phyloP scores from a whole-genome alignment of 23 tunicate genomes.

The Oikopleura albicans region DNA sequence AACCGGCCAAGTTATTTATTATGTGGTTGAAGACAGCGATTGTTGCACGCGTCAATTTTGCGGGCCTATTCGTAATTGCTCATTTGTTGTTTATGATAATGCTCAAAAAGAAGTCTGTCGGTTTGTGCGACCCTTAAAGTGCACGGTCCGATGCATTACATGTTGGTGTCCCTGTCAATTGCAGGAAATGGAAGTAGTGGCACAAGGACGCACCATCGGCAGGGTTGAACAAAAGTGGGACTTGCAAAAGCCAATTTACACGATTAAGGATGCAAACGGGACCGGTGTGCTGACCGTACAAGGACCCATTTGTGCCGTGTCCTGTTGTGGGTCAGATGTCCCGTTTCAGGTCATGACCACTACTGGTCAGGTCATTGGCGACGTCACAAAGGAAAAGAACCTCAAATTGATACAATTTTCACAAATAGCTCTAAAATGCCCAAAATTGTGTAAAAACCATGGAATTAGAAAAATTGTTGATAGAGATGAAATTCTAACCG shows the following conservation, averaged over 20 bases:
- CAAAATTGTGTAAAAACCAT: too few species aligned
- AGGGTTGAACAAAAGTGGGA: not conserved
- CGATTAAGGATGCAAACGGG: not conserved
- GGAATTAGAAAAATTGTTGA: too few species aligned
- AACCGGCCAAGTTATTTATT: not conserved
- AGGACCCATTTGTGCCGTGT: not conserved
- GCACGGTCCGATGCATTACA: constrained; percentile 28
- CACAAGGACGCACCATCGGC: not conserved
- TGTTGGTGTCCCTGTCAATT: constrained; percentile 39
- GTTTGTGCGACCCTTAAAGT: constrained; percentile 37
- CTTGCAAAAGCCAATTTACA: not conserved
- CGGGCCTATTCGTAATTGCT: constrained; percentile 38
- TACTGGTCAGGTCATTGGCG: constrained; percentile 46
- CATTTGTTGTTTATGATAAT: constrained; percentile 19
- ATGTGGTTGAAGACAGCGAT: not conserved
- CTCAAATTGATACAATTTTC: too few species aligned
- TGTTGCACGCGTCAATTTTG: constrained; percentile 49
- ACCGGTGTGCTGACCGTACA: not conserved
- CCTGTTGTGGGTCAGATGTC: constrained; percentile 2
- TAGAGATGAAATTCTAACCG: too few species aligned
- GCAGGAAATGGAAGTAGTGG: not conserved
- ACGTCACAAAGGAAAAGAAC: constrained; percentile 79
- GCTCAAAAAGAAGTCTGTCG: constrained; percentile 21
- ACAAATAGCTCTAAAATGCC: too few species aligned
- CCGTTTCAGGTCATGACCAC: constrained; percentile 25